These are phyloP conservation scores for Megaceryle torquata DNA, from an alignment of 2,113 vertebrate genomes.

Conservation along the genomic window DNA sequence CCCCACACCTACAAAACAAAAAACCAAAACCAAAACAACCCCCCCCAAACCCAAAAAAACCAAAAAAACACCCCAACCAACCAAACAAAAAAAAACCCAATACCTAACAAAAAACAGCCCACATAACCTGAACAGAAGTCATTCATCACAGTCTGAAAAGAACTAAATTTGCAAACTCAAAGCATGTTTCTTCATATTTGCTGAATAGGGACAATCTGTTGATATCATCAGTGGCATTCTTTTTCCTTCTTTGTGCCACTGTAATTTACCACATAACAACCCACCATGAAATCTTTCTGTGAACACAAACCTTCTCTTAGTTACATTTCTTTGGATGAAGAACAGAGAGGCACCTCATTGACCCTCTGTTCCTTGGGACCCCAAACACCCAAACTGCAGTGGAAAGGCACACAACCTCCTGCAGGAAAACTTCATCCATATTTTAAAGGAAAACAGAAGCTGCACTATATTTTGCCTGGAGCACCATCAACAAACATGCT, in stretches of 20 bases:
- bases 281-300: not conserved
- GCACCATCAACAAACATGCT: not conserved
- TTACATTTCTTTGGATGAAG: not conserved
- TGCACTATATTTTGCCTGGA: not conserved
- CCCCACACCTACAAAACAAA: too few relatives aligned
- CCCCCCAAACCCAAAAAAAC: not conserved
- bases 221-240: not conserved
- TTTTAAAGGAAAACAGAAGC: not conserved
- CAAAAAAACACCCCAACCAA: not conserved
- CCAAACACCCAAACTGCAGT: not conserved
- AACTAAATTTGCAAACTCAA: not conserved
- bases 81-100: not conserved
- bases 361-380: not conserved
- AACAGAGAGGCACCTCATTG: not conserved
- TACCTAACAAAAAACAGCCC: not conserved
- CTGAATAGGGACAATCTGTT: not conserved
- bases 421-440: not conserved
- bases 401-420: not conserved
- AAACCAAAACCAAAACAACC: too few relatives aligned
- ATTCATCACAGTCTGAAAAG: not conserved
- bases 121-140: fast-evolving
- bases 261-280: not conserved
- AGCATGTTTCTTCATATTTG: not conserved
- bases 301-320: not conserved
- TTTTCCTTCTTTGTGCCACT: not conserved